These are phyloP conservation scores for Hyposoter dolosus DNA, from an alignment of 2,888 invertebrate species.

Conservation along the genomic window DNA sequence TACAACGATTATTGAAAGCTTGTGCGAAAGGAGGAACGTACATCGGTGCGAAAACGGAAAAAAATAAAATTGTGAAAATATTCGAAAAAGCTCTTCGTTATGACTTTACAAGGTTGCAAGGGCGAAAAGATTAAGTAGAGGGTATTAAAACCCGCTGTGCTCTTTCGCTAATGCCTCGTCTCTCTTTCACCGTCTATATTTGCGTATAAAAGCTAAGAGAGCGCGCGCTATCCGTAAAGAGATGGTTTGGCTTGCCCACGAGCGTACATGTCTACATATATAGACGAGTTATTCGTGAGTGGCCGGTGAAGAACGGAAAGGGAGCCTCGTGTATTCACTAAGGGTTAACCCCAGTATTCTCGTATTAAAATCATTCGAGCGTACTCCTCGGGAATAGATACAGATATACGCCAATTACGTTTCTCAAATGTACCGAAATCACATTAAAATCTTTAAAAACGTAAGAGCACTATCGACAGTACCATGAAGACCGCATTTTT, in stretches of 20 bases:
- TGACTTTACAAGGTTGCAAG: conserved; percentile 41
- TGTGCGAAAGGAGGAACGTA: neutral
- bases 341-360: conserved; percentile 70
- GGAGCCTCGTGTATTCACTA: conserved; percentile 67
- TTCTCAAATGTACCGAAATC: conserved; percentile 4
- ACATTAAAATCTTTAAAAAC: neutral
- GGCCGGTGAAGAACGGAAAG: conserved; percentile 66
- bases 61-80: conserved; percentile 12
- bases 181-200: conserved; percentile 46
- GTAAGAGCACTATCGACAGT: neutral
- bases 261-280: conserved; percentile 16
- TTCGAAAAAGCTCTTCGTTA: conserved; percentile 47
- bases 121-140: conserved; percentile 41
- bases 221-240: conserved; percentile 29
- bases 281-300: conserved; percentile 52
- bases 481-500: neutral
- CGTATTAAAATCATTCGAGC: conserved; percentile 54
- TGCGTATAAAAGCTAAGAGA: conserved; percentile 49
- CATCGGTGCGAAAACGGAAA: neutral
- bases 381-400: neutral
- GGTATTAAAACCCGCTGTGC: conserved; percentile 43
- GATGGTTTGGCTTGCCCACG: conserved; percentile 39
- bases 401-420: conserved; percentile 9
- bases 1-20: neutral
- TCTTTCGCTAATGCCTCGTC: conserved; percentile 52